Conservation (phyloP, 2,797 vertebrate genomes). For the Buphagus erythrorhynchus region DNA sequence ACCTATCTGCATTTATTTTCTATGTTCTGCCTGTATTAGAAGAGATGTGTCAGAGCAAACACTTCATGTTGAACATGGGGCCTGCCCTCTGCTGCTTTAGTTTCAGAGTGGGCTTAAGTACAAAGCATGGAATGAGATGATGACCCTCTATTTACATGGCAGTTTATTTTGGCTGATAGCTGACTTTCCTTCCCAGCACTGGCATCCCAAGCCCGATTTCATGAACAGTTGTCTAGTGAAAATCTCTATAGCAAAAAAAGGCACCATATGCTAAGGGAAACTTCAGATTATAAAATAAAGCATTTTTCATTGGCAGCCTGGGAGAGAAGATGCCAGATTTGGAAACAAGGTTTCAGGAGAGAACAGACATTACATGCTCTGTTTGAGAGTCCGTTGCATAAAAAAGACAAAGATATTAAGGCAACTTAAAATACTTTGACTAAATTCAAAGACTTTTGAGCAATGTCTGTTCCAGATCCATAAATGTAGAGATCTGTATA, state of each 20-base stretch:
- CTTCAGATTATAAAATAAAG: slow-evolving; percentile 5
- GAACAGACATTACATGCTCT: not conserved
- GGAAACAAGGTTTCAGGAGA: not conserved
- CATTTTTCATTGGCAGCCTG: not conserved
- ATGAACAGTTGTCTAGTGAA: not conserved
- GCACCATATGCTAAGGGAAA: not conserved
- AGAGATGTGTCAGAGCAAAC: not conserved
- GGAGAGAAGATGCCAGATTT: not conserved
- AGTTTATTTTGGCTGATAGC: not conserved
- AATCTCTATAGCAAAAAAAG: not conserved
- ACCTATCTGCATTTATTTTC: not conserved
- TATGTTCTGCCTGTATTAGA: not conserved
- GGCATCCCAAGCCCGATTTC: not conserved
- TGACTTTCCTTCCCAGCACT: not conserved
- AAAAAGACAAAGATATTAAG: not conserved
- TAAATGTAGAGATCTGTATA: not conserved
- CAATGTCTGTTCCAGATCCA: not conserved
- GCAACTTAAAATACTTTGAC: not conserved
- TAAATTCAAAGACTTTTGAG: not conserved
- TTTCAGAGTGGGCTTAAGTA: not conserved
- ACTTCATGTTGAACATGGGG: not conserved
- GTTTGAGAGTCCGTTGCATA: not conserved
- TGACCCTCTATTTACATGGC: not conserved
- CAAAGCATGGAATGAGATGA: not conserved
- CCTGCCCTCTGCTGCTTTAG: not conserved